Evolutionary conservation across 2,888 invertebrate genomes (phyloP).

Genomic region (Meiosimyza decipiens): DNA sequence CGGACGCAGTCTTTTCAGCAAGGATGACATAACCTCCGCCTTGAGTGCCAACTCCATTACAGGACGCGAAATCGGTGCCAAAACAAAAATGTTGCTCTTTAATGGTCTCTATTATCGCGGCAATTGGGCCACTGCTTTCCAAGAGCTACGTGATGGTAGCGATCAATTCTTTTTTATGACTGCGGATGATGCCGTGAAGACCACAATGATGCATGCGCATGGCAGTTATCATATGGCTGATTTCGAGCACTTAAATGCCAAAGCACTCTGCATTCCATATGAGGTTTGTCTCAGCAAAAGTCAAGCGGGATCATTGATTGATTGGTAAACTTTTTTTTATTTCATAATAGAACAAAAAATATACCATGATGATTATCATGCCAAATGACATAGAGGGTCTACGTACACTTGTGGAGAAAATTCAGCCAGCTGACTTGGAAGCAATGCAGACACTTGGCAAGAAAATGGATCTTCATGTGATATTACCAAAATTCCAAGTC

Average conservation of each 20-base stretch:
- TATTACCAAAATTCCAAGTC: constrained; percentile 72
- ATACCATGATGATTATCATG: constrained; percentile 71
- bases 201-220: constrained; percentile 76
- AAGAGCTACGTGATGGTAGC: constrained; percentile 63
- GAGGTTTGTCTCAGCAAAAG: constrained; percentile 69
- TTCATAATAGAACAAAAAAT: constrained; percentile 70
- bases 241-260: constrained; percentile 73
- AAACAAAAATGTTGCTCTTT: constrained; percentile 76
- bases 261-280: constrained; percentile 80
- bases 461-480: constrained; percentile 67
- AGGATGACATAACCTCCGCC: constrained; percentile 71
- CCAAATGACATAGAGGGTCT: constrained; percentile 73
- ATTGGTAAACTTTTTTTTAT: constrained; percentile 8
- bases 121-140: constrained; percentile 79
- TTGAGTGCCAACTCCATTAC: constrained; percentile 74
- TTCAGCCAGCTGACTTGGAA: constrained; percentile 67
- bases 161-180: constrained; percentile 74
- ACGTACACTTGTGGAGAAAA: constrained; percentile 69
- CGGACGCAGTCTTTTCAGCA: constrained; percentile 69
- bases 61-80: constrained; percentile 62
- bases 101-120: constrained; percentile 84
- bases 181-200: constrained; percentile 71
- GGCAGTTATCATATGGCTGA: constrained; percentile 73
- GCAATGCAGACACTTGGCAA: constrained; percentile 46
- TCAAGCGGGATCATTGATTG: neutral